These are phyloP conservation scores for Protaetia brevitarsis DNA, from an alignment of 1,140 invertebrate species.

Conservation along the genomic window DNA sequence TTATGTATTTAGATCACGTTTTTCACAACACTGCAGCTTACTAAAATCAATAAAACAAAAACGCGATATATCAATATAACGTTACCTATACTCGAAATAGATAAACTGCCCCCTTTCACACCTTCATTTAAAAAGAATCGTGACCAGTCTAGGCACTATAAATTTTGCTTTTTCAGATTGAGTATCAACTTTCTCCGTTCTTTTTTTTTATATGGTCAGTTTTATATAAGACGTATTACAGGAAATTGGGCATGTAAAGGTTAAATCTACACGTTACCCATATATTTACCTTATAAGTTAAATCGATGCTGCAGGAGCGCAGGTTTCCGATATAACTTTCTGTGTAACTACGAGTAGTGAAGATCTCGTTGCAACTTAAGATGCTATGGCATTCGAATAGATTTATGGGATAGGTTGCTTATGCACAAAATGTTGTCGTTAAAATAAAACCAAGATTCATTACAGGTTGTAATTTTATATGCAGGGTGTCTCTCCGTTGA, in stretches of 20 bases:
- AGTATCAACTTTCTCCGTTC: constrained; percentile 14
- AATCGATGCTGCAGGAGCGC: background rate
- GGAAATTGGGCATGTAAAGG: constrained; percentile 8
- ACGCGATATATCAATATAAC: background rate
- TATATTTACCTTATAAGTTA: constrained; percentile 13
- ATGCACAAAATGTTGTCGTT: too few species aligned
- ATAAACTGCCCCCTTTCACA: background rate
- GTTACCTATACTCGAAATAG: constrained; percentile 9
- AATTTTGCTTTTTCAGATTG: background rate
- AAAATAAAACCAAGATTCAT: too few species aligned
- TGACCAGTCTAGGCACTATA: background rate
- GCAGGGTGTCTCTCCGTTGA: too few species aligned
- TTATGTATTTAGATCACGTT: background rate
- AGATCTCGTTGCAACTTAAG: too few species aligned
- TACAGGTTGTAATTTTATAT: too few species aligned
- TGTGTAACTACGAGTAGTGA: too few species aligned
- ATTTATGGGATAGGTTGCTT: too few species aligned
- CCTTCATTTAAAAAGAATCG: constrained; percentile 2
- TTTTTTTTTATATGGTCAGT: background rate
- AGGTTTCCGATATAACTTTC: too few species aligned
- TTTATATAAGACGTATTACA: constrained; percentile 11
- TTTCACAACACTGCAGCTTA: background rate
- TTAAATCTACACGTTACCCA: constrained; percentile 1
- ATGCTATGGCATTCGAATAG: too few species aligned
- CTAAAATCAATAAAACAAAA: background rate